A percentile compares a stretch with the other conserved stretches of the same genome.
phyloP scores from a whole-genome alignment of 2,113 vertebrate species.

The Dendrocopos noguchii region DNA sequence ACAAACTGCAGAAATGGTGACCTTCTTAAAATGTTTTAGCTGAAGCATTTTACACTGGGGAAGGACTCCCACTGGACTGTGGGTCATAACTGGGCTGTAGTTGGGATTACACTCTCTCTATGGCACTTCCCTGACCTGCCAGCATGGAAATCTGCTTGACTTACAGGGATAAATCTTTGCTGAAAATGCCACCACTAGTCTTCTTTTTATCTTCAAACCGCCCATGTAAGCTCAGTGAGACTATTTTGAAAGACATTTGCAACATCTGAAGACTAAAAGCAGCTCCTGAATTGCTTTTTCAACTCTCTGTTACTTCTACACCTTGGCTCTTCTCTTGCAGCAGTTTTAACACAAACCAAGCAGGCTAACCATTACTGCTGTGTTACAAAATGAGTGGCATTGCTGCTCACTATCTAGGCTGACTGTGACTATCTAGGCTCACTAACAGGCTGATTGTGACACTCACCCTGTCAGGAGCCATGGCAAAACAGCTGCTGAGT shows the following conservation, averaged over 20 bases:
- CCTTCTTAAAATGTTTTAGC: neutral
- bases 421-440: too few relatives aligned
- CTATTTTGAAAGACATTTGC: conserved; percentile 10
- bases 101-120: neutral
- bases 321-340: neutral
- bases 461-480: neutral
- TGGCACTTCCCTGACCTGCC: neutral
- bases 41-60: neutral
- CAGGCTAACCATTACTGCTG: neutral
- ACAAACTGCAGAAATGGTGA: neutral
- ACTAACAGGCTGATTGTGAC: neutral
- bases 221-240: neutral
- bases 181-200: neutral
- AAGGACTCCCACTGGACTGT: neutral
- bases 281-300: neutral
- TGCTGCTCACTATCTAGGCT: neutral
- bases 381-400: neutral
- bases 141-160: conserved; percentile 20
- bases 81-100: neutral
- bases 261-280: conserved; percentile 5
- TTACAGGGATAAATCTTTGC: neutral
- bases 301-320: neutral
- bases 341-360: neutral
- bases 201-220: conserved; percentile 40
- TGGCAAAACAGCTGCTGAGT: neutral